Evolutionary conservation across 1,140 invertebrate genomes (phyloP), one percentile per base, ranked within the genome.

Genomic region (Liolophura sinensis): DNA sequence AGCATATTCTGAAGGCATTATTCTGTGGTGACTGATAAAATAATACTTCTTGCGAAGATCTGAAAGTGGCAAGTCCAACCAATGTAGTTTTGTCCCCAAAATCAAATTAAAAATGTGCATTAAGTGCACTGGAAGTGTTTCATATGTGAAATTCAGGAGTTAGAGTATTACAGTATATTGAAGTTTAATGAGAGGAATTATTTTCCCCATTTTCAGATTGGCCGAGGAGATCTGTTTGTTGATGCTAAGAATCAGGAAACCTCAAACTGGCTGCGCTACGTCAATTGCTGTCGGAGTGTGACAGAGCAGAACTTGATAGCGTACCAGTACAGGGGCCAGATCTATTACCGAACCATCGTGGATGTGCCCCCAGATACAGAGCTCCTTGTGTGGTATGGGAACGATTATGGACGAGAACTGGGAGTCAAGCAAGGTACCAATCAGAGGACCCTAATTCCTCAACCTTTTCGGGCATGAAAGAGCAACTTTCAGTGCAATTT

Each of bases 191-290:
- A 65, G 68, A 15, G 20, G 60, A 27, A 25, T 66, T 31, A 27
- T 52, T 18, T 15, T 16, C n/a, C 27, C 0, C 24, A n/a, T 9
- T 46, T 31, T 16, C 60, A 67, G 60, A 25, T 55, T 18, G 60
- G 58, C 16, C 24, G 60, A 40, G 40, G 56, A 9, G 48, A 22
- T 48, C 46, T 82, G 63, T 84, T 79, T 60, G 73, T 87, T 40
- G 85, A 87, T 71, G 86, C 78, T 7, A 62, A 27, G 1, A 79
- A 87, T 50, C 65, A 73, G 1, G 73, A 75, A 46, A 67, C 64
- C 16, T 40, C 73, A n/a, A 88, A 88, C 74, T 89, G 88, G 87
- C 83, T 89, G 83, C 80, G 87, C 0, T 89, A 85, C 64, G 84
- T 89, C 1, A 88, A 89, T 73, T 88, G 86, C 72, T 79, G 87